Evolutionary conservation across 2,797 vertebrate genomes (phyloP).

Genomic region (Acrossocheilus wenchowensis): DNA sequence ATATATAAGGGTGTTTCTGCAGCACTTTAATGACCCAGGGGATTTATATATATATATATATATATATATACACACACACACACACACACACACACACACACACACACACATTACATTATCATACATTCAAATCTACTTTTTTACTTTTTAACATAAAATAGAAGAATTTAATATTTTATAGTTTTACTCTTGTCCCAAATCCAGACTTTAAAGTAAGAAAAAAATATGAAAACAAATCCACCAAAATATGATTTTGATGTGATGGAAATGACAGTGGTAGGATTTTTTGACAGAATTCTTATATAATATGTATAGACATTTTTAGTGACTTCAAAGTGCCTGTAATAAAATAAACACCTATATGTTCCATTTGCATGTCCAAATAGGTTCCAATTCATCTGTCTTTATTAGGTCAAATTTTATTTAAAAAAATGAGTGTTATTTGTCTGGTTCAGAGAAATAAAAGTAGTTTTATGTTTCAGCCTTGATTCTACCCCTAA

Average conservation of each 20-base stretch:
- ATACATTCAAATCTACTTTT: not conserved
- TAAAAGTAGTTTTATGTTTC: constrained; percentile 3
- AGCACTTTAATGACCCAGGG: not conserved
- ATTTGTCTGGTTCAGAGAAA: not conserved
- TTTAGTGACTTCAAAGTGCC: not conserved
- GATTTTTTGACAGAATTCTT: not conserved
- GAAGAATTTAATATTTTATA: no score
- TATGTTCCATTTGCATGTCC: not conserved
- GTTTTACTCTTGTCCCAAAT: not conserved
- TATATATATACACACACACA: no score
- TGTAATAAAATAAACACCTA: not conserved
- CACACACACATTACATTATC: no score
- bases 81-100: no score
- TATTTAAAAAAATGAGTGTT: not conserved
- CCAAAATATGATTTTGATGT: not conserved
- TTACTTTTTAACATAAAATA: not conserved
- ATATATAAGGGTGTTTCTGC: not conserved
- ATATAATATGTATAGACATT: not conserved
- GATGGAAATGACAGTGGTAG: not conserved
- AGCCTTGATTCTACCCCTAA: not conserved
- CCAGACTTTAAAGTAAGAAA: not conserved
- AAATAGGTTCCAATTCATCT: not conserved
- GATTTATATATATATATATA: no score
- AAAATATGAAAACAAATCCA: not conserved
- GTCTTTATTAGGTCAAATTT: not conserved